Evolutionary conservation across 2,888 invertebrate genomes (phyloP), one percentile per base, ranked within the genome.

Genomic region (Cenopis cana): DNA sequence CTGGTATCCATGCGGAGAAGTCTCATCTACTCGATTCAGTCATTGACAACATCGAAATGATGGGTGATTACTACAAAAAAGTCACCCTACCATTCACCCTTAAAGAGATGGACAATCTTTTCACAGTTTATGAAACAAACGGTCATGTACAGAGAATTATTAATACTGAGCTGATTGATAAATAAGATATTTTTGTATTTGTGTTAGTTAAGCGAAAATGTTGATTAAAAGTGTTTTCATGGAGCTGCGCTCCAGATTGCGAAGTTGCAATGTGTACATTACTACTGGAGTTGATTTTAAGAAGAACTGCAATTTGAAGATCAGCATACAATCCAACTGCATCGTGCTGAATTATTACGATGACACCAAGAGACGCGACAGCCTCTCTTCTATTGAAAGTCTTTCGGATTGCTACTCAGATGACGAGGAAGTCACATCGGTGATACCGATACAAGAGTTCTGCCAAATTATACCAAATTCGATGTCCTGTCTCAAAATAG

Each of bases 11-110:
- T 89, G 95, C 96, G 14, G 98, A 98, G 85, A 96, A 96, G 81
- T 96, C 98, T 0, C 98, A 99, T 86, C 90, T 99, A 69, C 94
- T 99, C 12, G 95, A 96, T 57, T 96, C 96, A 9, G 98, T 99
- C 67, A 99, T 99, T 65, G 95, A 95, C 85, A 99, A 99, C 85
- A 95, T 99, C 76, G 96, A 98, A 91, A 89, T 98, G 79, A 91
- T 96, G 81, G 86, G 96, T 0, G 95, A 97, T 80, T 99, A 98
- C 89, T 99, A 99, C 88, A 94, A 97, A 84, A 95, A 95, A 82
- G 96, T 96, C 0, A 96, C 97, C 0, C 83, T 99, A 74, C 96
- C 97, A 0, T 99, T 97, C 90, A 95, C 96, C 33, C 93, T 98
- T 17, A 95, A 95, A 73, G 97, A 98, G 85, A 95, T 95, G 82